Conservation (phyloP, 2,888 invertebrate genomes). For the Mesoligia furuncula region DNA sequence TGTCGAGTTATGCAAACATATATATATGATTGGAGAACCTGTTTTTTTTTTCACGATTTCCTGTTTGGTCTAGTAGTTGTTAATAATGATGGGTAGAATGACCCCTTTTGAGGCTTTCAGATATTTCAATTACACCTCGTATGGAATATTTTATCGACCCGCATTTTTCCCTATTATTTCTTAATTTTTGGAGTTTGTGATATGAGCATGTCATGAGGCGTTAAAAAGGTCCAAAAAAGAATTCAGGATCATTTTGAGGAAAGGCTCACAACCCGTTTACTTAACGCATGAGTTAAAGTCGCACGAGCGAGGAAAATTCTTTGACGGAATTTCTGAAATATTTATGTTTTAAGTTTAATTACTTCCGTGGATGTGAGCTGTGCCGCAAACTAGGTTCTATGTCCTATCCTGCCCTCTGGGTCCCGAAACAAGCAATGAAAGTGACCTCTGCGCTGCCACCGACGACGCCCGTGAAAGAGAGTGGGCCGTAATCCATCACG, state of each 20-base stretch:
- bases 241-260: neutral
- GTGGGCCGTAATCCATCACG: neutral
- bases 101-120: neutral
- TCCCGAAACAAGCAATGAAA: neutral
- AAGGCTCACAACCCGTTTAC: neutral
- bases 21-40: too few relatives aligned
- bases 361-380: neutral
- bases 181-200: too few relatives aligned
- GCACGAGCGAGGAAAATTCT: conserved; percentile 11
- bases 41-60: neutral
- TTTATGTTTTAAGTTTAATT: neutral
- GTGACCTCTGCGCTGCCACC: neutral
- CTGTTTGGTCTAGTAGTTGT: rapidly evolving
- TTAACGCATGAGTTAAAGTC: conserved; percentile 15
- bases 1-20: neutral
- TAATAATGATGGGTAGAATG: neutral
- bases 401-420: neutral
- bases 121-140: neutral
- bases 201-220: neutral
- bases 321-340: neutral
- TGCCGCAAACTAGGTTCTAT: neutral
- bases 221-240: neutral
- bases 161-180: neutral
- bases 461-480: neutral
- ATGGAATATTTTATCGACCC: neutral